phyloP scores from a whole-genome alignment of 2,113 vertebrate species.

The Rattus norvegicus region DNA sequence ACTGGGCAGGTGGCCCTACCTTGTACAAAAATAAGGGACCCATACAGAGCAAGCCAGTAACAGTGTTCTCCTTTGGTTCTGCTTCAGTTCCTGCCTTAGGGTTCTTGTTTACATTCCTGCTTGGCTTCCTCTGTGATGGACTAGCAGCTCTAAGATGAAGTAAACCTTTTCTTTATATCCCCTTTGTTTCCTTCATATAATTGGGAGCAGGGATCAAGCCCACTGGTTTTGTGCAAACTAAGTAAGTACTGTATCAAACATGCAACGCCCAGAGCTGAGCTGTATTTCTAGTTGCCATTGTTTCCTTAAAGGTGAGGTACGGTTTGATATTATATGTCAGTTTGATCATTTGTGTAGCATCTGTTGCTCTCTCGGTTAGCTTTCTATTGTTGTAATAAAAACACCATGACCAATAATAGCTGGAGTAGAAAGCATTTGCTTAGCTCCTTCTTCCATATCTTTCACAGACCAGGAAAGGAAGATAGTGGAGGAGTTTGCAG shows the following conservation, averaged over 20 bases:
- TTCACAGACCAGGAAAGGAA: no score
- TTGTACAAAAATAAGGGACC: background rate
- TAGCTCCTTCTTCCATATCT: background rate
- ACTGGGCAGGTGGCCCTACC: background rate
- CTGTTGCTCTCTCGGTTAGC: background rate
- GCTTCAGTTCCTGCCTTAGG: background rate
- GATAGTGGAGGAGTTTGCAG: background rate
- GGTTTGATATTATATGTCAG: background rate
- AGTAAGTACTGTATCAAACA: background rate
- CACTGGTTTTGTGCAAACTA: background rate
- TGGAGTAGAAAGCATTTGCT: background rate
- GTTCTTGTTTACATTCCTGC: background rate
- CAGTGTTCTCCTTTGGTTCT: background rate
- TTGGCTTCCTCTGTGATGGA: no score
- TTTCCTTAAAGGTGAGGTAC: background rate
- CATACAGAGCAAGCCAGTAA: no score
- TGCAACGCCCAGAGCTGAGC: background rate
- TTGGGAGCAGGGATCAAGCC: background rate
- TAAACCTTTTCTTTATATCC: background rate
- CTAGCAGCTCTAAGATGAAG: background rate
- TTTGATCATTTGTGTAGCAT: background rate
- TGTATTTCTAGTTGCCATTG: background rate
- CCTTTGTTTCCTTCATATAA: background rate
- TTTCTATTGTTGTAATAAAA: background rate
- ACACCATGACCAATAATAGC: background rate